A percentile compares a stretch with the other conserved stretches of the same genome.
These are phyloP conservation scores for Brachionus manjavacas DNA, from an alignment of 1,140 invertebrate species.

Conservation along the genomic window DNA sequence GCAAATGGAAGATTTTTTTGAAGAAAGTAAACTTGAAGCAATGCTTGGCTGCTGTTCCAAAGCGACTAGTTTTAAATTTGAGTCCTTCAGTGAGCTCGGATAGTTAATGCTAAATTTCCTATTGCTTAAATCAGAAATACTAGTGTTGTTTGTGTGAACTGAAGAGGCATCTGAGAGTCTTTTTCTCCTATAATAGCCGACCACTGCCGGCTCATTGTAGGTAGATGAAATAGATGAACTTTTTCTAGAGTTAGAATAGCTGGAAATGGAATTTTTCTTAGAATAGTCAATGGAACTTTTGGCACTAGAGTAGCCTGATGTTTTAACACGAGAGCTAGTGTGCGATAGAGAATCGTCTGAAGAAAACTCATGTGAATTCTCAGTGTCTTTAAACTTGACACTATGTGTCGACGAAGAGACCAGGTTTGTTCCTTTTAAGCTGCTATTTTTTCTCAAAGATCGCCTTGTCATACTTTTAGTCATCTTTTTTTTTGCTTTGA, in stretches of 20 bases:
- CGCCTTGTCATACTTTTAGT: not conserved
- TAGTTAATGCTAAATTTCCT: constrained; percentile 14
- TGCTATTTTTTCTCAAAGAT: not conserved
- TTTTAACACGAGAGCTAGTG: not conserved
- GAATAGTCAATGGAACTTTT: constrained; percentile 14
- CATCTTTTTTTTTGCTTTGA: not conserved
- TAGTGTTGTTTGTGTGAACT: not conserved
- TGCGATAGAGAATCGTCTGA: not conserved
- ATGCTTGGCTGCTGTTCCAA: constrained; percentile 18
- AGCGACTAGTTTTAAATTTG: not conserved
- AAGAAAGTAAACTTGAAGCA: not conserved
- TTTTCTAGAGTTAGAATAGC: constrained; percentile 1
- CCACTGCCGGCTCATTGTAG: not conserved
- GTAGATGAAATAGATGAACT: not conserved
- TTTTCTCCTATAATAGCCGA: constrained; percentile 24
- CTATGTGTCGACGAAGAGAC: not conserved
- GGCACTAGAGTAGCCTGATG: not conserved
- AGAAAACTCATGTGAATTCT: not conserved
- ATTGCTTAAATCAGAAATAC: not conserved
- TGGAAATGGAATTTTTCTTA: constrained; percentile 24
- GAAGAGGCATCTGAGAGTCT: constrained; percentile 16
- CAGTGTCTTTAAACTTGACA: constrained; percentile 1
- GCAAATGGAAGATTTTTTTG: not conserved
- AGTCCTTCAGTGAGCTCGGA: not conserved
- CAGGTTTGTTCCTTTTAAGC: not conserved